Percentiles rank a stretch among this genome's conserved stretches.
Evolutionary conservation across 2,888 invertebrate genomes (phyloP).

Genomic region (Eupithecia centaureata): DNA sequence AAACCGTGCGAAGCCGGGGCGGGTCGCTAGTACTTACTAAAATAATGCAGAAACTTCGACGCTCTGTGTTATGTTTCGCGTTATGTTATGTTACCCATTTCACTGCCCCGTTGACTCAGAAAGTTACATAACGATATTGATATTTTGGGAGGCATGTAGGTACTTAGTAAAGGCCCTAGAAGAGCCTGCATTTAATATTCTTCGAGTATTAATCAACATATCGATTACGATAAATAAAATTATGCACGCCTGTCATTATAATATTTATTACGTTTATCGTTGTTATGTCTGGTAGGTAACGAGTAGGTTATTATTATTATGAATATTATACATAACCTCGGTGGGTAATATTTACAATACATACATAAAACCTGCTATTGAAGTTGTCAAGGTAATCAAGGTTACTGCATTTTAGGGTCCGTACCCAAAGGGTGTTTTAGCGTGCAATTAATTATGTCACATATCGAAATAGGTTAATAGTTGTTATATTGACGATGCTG

Average conservation of each 20-base stretch:
- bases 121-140: conserved; percentile 19
- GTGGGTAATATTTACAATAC: too few relatives aligned
- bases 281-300: conserved; percentile 20
- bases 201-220: conserved; percentile 19
- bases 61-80: background rate
- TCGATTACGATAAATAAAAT: conserved; percentile 37
- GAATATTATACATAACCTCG: background rate
- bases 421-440: background rate
- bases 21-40: too few relatives aligned
- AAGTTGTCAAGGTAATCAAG: background rate
- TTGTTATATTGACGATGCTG: too few relatives aligned
- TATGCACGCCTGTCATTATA: conserved; percentile 32
- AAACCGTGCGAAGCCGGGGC: too few relatives aligned
- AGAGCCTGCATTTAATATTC: conserved; percentile 24
- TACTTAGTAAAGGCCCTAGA: conserved; percentile 29
- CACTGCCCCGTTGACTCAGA: conserved; percentile 13
- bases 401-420: background rate
- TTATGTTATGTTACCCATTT: conserved; percentile 16
- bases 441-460: too few relatives aligned
- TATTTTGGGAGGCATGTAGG: conserved; percentile 16
- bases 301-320: conserved; percentile 12
- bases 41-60: background rate
- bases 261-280: conserved; percentile 31
- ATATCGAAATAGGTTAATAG: too few relatives aligned
- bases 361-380: background rate